These are phyloP conservation scores for Drosophila vallismaia DNA, from an alignment of 2,888 invertebrate species.

Conservation along the genomic window DNA sequence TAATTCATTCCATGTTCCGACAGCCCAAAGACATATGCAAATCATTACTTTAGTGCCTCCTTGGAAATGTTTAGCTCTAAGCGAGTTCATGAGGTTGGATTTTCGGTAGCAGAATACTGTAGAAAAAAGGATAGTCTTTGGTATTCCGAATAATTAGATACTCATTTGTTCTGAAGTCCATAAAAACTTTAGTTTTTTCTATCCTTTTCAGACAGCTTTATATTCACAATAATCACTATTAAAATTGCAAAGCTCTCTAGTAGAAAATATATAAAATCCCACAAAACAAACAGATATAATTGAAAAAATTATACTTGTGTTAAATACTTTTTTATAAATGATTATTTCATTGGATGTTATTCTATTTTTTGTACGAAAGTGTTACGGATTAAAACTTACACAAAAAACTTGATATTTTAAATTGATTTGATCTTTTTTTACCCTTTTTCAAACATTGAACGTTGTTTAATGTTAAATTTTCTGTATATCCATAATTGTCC, in stretches of 20 bases:
- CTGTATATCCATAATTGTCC: too few relatives aligned
- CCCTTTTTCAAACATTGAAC: neutral
- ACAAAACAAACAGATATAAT: neutral
- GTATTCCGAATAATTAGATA: too few relatives aligned
- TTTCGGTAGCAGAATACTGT: neutral
- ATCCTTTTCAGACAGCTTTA: too few relatives aligned
- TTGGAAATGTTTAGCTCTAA: conserved; percentile 14
- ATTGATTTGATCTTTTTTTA: too few relatives aligned
- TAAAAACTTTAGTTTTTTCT: too few relatives aligned
- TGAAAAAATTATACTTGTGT: neutral
- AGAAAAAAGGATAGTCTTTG: too few relatives aligned
- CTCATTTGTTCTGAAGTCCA: too few relatives aligned
- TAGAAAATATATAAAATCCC: too few relatives aligned
- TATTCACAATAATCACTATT: too few relatives aligned
- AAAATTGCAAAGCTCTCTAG: too few relatives aligned
- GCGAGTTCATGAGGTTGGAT: neutral
- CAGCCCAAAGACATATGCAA: conserved; percentile 53
- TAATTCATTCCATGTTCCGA: conserved; percentile 59
- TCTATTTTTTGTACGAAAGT: neutral
- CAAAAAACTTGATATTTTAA: neutral
- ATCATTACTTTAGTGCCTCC: conserved; percentile 40
- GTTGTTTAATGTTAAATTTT: too few relatives aligned
- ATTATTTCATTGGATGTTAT: neutral
- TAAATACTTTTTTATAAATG: neutral
- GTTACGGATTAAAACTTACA: neutral